Percentiles rank a stretch among this genome's conserved stretches.
These are phyloP conservation scores for Hippocampus zosterae DNA, from an alignment of 2,113 vertebrate species.

Conservation along the genomic window DNA sequence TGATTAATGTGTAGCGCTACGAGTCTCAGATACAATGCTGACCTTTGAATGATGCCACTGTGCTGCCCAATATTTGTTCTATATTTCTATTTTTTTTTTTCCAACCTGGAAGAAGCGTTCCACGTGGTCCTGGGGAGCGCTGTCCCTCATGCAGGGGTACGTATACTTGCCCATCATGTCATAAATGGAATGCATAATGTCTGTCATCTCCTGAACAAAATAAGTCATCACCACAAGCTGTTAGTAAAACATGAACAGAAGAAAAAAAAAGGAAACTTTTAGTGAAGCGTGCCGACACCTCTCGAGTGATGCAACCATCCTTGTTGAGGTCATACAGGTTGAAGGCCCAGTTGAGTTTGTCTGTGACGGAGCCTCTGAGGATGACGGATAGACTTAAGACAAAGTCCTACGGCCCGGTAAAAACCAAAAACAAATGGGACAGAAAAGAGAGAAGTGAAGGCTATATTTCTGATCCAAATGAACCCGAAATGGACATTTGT, in stretches of 20 bases:
- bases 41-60: not conserved
- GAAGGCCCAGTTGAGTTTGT: conserved; percentile 93
- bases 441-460: not conserved
- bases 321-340: conserved; percentile 96
- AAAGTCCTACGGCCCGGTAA: conserved; percentile 78
- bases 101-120: conserved; percentile 92
- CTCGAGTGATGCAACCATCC: conserved; percentile 95
- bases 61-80: not conserved
- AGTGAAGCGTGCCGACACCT: conserved; percentile 65
- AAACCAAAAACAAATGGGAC: not conserved
- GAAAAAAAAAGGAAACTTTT: not conserved
- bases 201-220: conserved; percentile 85
- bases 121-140: conserved; percentile 84
- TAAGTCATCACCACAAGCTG: not conserved
- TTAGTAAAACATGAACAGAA: not conserved
- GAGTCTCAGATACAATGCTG: not conserved
- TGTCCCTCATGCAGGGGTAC: conserved; percentile 81
- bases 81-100: not conserved
- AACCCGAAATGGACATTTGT: not conserved
- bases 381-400: conserved; percentile 88
- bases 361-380: conserved; percentile 84
- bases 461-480: not conserved
- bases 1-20: too few species aligned
- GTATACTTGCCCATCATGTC: conserved; percentile 97
- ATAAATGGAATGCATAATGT: conserved; percentile 94